phyloP scores from a whole-genome alignment of 2,113 vertebrate genomes.

The Porphyrio hochstetteri region DNA sequence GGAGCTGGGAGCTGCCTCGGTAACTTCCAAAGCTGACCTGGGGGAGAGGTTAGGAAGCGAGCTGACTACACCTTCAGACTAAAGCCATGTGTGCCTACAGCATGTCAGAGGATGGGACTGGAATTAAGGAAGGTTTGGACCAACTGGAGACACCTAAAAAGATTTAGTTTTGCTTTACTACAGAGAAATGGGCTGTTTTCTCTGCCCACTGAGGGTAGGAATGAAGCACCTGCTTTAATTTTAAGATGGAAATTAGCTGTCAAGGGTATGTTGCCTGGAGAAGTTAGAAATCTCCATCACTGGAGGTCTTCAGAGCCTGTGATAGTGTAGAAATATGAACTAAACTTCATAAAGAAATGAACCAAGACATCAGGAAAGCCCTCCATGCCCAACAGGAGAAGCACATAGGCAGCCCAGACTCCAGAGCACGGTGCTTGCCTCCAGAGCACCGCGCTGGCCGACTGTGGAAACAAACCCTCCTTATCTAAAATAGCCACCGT shows the following conservation, averaged over 20 bases:
- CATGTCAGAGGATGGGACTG: not conserved
- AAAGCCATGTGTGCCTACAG: not conserved
- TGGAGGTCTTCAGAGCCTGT: not conserved
- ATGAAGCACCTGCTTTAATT: not conserved
- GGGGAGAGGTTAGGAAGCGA: not conserved
- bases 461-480: fast-evolving
- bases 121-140: not conserved
- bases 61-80: not conserved
- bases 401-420: not conserved
- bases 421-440: not conserved
- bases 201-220: not conserved
- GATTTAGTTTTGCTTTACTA: not conserved
- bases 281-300: not conserved
- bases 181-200: not conserved
- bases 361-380: not conserved
- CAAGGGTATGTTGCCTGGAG: not conserved
- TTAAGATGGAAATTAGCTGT: not conserved
- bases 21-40: not conserved
- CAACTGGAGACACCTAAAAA: not conserved
- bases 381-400: not conserved
- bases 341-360: not conserved
- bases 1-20: not conserved
- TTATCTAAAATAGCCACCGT: fast-evolving
- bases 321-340: not conserved
- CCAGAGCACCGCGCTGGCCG: too few species aligned